Base-by-base conservation (phyloP, 2,113 vertebrate genomes). In the Chaetodon auriga region DNA sequence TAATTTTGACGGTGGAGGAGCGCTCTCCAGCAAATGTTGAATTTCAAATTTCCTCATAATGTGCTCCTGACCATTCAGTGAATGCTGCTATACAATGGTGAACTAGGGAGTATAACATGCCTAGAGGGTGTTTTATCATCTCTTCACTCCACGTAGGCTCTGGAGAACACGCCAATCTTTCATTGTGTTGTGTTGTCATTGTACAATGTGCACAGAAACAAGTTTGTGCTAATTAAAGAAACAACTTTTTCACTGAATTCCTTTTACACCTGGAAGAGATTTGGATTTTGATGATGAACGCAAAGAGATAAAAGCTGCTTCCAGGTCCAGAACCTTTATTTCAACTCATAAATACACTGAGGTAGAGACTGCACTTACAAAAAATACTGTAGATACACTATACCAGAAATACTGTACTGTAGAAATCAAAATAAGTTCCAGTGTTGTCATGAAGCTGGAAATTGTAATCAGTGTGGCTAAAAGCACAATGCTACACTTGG, bases 11-110 rank as follows among this genome's bases (percentile, higher is more conserved):
- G 7, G 63, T 14, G 21, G 45, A 43, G 30, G n/a, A 69, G 23
- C 15, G 57, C 64, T 83, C 60, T 72, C 9, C 61, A 75, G 63
- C 10, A 18, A 79, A 75, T 13, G 3, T 3, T 78, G 74, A 79
- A 90, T 88, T 85, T 82, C 12, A 84, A 13, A 85, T 84, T 30
- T 70, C 65, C 57, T 80, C 57, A 48, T 77, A 55, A 68, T 49
- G 41, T 51, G 58, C 48, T 77, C 18, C 61, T 76, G 74, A 68
- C 64, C 38, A 60, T 48, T 18, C 57, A 30, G 30, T 5, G 3
- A 21, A 58, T 51, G 30, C 30, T 36, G 30, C 30, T 30, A 30
- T 30, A 57, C 41, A 60, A 43, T 43, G 53, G 49, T 64, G 73
- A 75, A 83, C 53, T 62, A 61, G 62, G 49, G 25, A 49, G 51